Conservation (phyloP, 2,888 invertebrate species). For the Nephrotoma guestfalica region DNA sequence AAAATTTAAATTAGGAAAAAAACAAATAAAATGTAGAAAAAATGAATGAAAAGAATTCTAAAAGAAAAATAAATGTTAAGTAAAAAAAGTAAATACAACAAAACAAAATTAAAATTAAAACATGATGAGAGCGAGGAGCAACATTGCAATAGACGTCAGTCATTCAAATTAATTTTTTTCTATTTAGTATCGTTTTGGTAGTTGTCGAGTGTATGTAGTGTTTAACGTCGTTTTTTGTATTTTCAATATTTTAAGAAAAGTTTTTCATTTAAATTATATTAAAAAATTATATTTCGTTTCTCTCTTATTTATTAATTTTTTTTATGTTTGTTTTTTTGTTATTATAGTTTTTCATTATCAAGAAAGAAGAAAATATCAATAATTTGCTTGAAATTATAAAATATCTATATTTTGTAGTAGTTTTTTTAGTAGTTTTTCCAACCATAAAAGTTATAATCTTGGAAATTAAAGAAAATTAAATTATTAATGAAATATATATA, state of each 20-base stretch:
- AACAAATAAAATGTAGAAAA: neutral
- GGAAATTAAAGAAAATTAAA: neutral
- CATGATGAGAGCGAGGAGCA: constrained; percentile 4
- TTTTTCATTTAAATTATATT: neutral
- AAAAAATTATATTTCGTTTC: neutral
- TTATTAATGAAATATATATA: neutral
- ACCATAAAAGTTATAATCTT: neutral
- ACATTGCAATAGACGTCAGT: constrained; percentile 3
- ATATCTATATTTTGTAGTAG: neutral
- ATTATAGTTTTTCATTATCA: neutral
- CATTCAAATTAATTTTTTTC: neutral
- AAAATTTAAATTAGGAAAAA: neutral
- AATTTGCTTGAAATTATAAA: neutral
- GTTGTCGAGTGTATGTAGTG: constrained; percentile 25
- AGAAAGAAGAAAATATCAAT: neutral
- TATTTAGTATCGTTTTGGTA: constrained; percentile 27
- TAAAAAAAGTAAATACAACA: neutral
- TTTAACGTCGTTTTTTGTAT: constrained; percentile 6
- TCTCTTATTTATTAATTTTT: neutral
- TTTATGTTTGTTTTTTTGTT: neutral
- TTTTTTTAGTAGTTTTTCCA: neutral
- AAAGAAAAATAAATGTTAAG: neutral
- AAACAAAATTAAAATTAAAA: neutral
- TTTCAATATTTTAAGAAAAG: neutral
- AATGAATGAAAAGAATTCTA: neutral